Percentiles rank a stretch among this genome's conserved stretches.
These are phyloP conservation scores for Tetranychus cinnabarinus DNA, from an alignment of 1,140 invertebrate genomes.

Conservation along the genomic window DNA sequence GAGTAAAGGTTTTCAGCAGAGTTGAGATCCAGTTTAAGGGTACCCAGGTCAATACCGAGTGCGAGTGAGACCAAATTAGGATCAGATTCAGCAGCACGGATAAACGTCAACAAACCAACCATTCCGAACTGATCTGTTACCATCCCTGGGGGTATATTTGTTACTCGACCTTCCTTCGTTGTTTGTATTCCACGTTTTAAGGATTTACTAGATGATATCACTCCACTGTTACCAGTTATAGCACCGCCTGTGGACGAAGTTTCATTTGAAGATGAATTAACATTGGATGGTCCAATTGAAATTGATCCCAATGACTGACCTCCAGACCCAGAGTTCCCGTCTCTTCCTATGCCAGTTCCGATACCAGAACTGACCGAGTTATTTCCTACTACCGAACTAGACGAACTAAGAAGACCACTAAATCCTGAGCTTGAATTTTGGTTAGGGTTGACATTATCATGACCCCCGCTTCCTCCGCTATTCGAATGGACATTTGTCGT, in stretches of 20 bases:
- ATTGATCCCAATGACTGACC: neutral
- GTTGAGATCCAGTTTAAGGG: constrained; percentile 88
- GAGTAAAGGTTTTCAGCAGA: constrained; percentile 78
- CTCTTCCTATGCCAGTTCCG: neutral
- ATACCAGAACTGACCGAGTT: neutral
- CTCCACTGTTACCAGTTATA: neutral
- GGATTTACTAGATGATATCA: constrained; percentile 11
- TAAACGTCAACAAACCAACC: constrained; percentile 88
- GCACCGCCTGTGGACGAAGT: neutral
- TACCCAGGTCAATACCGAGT: constrained; percentile 86
- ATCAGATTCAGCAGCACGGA: constrained; percentile 86
- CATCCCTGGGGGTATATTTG: constrained; percentile 93
- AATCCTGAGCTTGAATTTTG: neutral
- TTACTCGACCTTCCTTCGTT: constrained; percentile 62
- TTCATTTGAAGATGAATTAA: neutral
- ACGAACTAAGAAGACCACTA: neutral
- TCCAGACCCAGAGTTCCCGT: neutral
- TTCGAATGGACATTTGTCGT: neutral
- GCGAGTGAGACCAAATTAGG: constrained; percentile 82
- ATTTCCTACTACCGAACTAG: neutral
- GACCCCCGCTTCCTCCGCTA: neutral
- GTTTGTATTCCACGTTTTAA: constrained; percentile 70
- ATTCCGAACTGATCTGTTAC: constrained; percentile 98
- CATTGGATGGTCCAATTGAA: neutral
- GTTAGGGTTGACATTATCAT: constrained; percentile 1